These are phyloP conservation scores for Pammene fasciana DNA, from an alignment of 2,888 invertebrate species.

Conservation along the genomic window DNA sequence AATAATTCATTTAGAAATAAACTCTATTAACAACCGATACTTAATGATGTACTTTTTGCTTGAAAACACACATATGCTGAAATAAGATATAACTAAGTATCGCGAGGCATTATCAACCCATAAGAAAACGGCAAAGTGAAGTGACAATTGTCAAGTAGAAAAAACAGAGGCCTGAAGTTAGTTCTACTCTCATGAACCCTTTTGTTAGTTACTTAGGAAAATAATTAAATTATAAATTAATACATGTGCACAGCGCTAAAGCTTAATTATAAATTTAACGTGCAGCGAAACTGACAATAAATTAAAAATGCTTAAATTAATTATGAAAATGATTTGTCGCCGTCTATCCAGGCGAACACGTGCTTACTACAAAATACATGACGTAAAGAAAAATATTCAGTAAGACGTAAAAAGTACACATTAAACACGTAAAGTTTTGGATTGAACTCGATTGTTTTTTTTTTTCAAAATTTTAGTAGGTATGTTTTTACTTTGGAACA, in stretches of 20 bases:
- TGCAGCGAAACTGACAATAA: conserved; percentile 52
- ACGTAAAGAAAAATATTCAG: no score
- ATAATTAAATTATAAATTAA: conserved; percentile 49
- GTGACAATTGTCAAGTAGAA: not conserved
- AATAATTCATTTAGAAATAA: no score
- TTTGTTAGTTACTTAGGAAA: conserved; percentile 59
- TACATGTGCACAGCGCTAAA: conserved; percentile 53
- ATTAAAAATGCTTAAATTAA: conserved; percentile 21
- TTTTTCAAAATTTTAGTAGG: no score
- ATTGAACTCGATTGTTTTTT: no score
- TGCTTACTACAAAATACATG: not conserved
- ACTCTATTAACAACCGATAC: no score
- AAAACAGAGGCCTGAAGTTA: conserved; percentile 16
- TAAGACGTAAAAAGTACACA: no score
- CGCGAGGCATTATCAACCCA: no score
- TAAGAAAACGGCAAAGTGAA: not conserved
- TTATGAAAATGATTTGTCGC: conserved; percentile 14
- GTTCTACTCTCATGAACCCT: conserved; percentile 47
- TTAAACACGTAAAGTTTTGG: no score
- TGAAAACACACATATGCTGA: no score
- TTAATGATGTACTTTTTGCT: no score
- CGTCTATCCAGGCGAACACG: not conserved
- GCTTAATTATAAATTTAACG: conserved; percentile 45
- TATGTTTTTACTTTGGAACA: no score
- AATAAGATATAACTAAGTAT: no score